Base-by-base conservation (phyloP, 1,140 invertebrate species). In the Psilanteris sp. region DNA sequence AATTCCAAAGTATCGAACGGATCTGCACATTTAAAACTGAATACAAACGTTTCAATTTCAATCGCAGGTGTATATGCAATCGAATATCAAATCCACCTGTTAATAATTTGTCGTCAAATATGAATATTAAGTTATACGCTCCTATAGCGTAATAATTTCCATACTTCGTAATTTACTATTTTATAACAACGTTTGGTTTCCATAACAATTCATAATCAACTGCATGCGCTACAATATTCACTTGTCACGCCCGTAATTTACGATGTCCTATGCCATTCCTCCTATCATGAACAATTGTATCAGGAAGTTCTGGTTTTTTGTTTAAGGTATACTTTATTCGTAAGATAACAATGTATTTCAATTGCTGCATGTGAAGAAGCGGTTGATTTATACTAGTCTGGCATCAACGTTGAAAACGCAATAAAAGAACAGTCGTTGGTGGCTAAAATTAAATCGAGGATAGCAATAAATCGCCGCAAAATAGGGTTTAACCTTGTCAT, bases 191-290 rank as follows among this genome's bases (percentile, higher is more conserved):
- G 15, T 32, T 18, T 3, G 13, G 6, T 67, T 67, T 50, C 39
- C 50, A 55, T 29, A 5, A 32, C 22, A 29, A 27, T 9, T 57
- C 62, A 43, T 64, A 36, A 15, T 34, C 24, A 57, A 68, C 41
- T 59, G 48, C 50, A 22, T 26, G 9, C 18, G 22, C 22, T 68
- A 41, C 50, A n/a, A n/a, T 68, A 57, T 68, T 57, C 43, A 22
- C 39, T 41, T 24, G 4, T 0, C 1, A 24, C 16, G 48, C 64
- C 57, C 64, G 64, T 43, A 26, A 68, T 57, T 46, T 46, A 9
- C 22, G 39, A 29, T 39, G n/a, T 67, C 62, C 48, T 48, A 54
- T 55, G 46, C 50, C 44, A 50, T 15, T 50, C 24, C 11, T 24
- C 16, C 11, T n/a, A 50, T 50, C 34, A 22, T 50, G 24, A 13